phyloP scores from a whole-genome alignment of 2,888 invertebrate species.

The Pantelozetes paolii region DNA sequence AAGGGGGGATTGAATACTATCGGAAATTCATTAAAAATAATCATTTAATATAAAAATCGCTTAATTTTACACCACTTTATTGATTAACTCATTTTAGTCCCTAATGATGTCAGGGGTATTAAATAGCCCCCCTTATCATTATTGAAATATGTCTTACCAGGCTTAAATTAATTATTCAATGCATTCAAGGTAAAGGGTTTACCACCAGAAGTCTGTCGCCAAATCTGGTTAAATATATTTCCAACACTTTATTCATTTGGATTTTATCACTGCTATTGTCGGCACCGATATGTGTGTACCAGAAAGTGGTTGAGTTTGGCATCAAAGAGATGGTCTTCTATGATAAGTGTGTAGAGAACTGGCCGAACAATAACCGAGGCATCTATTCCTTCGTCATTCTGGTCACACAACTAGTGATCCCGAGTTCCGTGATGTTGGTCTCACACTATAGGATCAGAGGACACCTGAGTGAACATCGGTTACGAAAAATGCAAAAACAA shows the following conservation, averaged over 20 bases:
- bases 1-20: too few relatives aligned
- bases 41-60: too few relatives aligned
- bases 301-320: slow-evolving; percentile 50
- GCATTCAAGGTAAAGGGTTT: too few relatives aligned
- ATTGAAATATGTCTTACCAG: too few relatives aligned
- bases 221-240: neutral
- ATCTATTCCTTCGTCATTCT: slow-evolving; percentile 7
- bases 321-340: slow-evolving; percentile 51
- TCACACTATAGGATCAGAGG: neutral
- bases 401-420: neutral
- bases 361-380: slow-evolving; percentile 49
- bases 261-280: slow-evolving; percentile 55
- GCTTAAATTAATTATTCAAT: too few relatives aligned
- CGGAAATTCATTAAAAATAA: too few relatives aligned
- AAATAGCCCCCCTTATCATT: too few relatives aligned
- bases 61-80: too few relatives aligned
- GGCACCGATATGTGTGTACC: slow-evolving; percentile 55
- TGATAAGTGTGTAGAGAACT: slow-evolving; percentile 53
- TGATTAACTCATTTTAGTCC: too few relatives aligned
- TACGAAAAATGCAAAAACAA: too few relatives aligned
- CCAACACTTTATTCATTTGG: slow-evolving; percentile 50
- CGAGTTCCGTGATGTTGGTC: neutral
- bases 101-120: too few relatives aligned
- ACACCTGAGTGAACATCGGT: neutral
- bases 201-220: neutral